These are phyloP conservation scores for Hypanus sabinus DNA, from an alignment of 2,113 vertebrate species.

Conservation along the genomic window DNA sequence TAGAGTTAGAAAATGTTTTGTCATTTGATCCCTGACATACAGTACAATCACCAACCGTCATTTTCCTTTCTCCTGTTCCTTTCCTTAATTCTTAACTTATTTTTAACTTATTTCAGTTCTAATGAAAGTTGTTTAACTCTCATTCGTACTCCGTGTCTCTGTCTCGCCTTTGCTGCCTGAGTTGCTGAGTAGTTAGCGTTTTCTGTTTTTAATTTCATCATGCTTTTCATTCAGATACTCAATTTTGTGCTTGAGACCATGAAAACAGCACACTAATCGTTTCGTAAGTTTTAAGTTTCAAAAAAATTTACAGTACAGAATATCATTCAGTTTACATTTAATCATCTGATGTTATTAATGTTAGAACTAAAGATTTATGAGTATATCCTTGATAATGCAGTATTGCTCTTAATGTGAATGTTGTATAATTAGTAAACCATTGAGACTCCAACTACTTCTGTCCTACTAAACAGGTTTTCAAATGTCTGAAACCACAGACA, in stretches of 20 bases:
- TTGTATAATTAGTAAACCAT: background rate
- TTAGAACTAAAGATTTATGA: background rate
- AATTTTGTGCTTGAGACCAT: background rate
- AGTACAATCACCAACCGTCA: too few relatives aligned
- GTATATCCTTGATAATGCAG: background rate
- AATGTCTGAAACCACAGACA: background rate
- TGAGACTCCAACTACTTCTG: background rate
- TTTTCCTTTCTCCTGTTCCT: too few relatives aligned
- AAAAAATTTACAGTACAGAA: background rate
- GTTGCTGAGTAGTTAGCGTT: too few relatives aligned
- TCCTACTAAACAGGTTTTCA: background rate
- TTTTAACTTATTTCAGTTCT: too few relatives aligned
- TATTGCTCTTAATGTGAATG: background rate
- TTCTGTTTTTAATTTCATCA: too few relatives aligned
- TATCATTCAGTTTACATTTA: background rate
- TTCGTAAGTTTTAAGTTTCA: background rate
- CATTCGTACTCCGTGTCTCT: too few relatives aligned
- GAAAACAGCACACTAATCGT: background rate
- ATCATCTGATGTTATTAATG: background rate
- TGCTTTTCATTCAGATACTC: background rate
- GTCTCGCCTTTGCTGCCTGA: too few relatives aligned
- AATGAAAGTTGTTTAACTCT: too few relatives aligned
- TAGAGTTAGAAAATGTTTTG: too few relatives aligned
- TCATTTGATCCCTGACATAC: too few relatives aligned
- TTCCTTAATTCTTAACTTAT: too few relatives aligned